These are phyloP conservation scores for Echinops telfairi DNA, from an alignment of 2,113 vertebrate genomes.

Conservation along the genomic window DNA sequence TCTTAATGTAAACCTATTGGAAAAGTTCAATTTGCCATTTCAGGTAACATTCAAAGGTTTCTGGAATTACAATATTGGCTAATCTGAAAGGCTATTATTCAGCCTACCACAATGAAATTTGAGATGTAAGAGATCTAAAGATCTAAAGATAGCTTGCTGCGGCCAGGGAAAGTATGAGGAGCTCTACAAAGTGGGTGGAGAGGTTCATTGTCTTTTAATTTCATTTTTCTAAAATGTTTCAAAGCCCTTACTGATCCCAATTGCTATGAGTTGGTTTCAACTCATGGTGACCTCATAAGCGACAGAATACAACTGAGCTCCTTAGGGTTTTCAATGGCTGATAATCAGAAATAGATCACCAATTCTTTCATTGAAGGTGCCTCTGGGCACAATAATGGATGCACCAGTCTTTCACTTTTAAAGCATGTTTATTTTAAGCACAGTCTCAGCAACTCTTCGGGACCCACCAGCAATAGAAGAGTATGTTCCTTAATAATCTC, in stretches of 20 bases:
- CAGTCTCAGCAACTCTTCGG: background rate
- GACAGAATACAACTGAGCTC: background rate
- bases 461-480: background rate
- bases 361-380: background rate
- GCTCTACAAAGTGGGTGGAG: no score
- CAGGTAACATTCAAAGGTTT: no score
- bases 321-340: background rate
- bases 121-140: no score
- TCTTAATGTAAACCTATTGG: no score
- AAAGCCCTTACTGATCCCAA: background rate
- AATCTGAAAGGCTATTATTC: no score
- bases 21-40: no score
- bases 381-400: background rate
- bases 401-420: background rate
- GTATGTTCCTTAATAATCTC: background rate
- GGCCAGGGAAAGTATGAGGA: no score
- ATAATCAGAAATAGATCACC: background rate
- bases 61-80: no score
- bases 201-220: no score
- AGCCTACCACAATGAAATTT: no score
- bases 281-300: background rate
- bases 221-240: no score
- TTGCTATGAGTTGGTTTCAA: background rate
- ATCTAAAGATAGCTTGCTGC: no score
- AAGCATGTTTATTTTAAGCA: background rate